Conservation (phyloP, 1,140 invertebrate genomes). For the Phortica variegata region DNA sequence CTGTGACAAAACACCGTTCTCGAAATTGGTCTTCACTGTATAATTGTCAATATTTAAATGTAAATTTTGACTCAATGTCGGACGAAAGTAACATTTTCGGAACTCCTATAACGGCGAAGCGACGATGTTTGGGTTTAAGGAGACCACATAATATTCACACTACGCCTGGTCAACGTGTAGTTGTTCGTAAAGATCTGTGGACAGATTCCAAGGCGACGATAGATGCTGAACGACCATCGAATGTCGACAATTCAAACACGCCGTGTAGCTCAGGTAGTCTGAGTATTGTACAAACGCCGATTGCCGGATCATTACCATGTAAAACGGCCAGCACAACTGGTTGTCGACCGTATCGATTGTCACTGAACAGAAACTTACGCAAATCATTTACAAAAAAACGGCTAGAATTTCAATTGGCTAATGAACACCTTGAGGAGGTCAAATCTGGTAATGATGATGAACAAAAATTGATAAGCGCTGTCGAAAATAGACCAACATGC, state of each 20-base stretch:
- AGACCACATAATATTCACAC: background rate
- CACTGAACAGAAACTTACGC: conserved; percentile 16
- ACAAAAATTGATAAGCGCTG: background rate
- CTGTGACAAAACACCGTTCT: too few species aligned
- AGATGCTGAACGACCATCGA: conserved; percentile 16
- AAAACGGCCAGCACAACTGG: conserved; percentile 9
- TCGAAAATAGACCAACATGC: background rate
- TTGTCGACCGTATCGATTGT: conserved; percentile 29
- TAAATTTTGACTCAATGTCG: too few species aligned
- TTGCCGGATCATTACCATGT: too few species aligned
- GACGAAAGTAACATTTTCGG: too few species aligned
- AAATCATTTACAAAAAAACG: conserved; percentile 31
- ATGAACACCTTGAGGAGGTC: background rate
- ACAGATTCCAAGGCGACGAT: background rate
- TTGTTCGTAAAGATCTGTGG: background rate
- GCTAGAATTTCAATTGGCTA: conserved; percentile 19
- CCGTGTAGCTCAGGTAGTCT: too few species aligned
- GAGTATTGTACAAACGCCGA: too few species aligned
- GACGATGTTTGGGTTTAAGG: conserved; percentile 8
- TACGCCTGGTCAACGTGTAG: conserved; percentile 1
- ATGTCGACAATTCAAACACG: too few species aligned
- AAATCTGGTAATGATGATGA: background rate
- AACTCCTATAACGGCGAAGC: conserved; percentile 12
- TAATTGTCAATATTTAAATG: too few species aligned
- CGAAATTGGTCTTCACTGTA: too few species aligned